A percentile compares a stretch with the other conserved stretches of the same genome.
phyloP scores from a whole-genome alignment of 2,888 invertebrate genomes.

The Eutolmus rufibarbis region DNA sequence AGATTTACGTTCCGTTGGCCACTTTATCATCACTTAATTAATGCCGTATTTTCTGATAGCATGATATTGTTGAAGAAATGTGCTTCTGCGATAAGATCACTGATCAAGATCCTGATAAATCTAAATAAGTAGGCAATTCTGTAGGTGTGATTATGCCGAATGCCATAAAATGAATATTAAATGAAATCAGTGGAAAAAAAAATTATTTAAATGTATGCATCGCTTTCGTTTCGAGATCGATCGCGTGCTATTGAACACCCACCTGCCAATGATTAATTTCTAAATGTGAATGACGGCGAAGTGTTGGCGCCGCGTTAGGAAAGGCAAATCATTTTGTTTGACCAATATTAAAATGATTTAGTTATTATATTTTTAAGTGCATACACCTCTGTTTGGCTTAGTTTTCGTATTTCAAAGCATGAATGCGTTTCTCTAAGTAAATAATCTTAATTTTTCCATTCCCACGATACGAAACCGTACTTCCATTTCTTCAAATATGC shows the following conservation, averaged over 20 bases:
- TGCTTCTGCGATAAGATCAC: conserved; percentile 8
- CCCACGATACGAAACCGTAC: neutral
- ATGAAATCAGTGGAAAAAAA: neutral
- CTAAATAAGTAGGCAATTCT: neutral
- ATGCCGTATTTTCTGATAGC: neutral
- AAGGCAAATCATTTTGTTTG: neutral
- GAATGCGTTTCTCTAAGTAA: neutral
- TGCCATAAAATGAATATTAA: conserved; percentile 39
- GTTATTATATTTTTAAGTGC: no score
- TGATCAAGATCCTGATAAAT: conserved; percentile 2
- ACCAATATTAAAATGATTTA: conserved; percentile 17
- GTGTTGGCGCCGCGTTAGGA: neutral
- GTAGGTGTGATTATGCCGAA: conserved; percentile 38
- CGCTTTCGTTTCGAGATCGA: neutral
- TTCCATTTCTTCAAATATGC: neutral
- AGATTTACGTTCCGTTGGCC: neutral
- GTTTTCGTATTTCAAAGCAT: neutral
- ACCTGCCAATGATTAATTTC: neutral
- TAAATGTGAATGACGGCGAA: neutral
- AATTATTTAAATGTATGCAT: conserved; percentile 17
- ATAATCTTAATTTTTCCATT: neutral
- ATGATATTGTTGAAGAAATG: conserved; percentile 22
- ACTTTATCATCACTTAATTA: conserved; percentile 2
- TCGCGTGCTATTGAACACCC: neutral
- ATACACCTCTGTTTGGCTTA: neutral